A percentile compares a stretch with the other conserved stretches of the same genome.
phyloP scores from a whole-genome alignment of 1,140 invertebrate genomes.

The Habropoda laboriosa region DNA sequence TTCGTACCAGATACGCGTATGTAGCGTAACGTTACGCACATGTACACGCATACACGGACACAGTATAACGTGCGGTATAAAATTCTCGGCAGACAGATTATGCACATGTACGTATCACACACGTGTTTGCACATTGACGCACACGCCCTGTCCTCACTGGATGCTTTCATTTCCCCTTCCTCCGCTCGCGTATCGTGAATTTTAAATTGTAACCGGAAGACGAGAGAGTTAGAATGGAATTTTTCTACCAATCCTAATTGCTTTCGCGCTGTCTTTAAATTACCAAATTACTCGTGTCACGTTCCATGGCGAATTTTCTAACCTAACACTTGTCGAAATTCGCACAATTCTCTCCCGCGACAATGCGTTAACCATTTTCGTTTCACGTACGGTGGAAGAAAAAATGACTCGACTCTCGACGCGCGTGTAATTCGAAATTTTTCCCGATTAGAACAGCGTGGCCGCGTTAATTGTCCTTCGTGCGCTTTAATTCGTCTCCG shows the following conservation, averaged over 20 bases:
- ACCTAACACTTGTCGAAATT: too few species aligned
- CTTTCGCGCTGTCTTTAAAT: too few species aligned
- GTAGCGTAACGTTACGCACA: background rate
- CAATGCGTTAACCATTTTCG: background rate
- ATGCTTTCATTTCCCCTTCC: background rate
- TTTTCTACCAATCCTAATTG: too few species aligned
- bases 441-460: conserved; percentile 35
- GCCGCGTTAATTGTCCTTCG: conserved; percentile 66
- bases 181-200: background rate
- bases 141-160: background rate
- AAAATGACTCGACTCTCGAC: background rate
- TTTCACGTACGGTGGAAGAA: too few species aligned
- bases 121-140: background rate
- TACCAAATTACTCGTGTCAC: too few species aligned
- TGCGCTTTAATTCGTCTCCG: conserved; percentile 65
- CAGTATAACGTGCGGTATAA: background rate
- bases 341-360: too few species aligned
- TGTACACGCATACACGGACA: background rate
- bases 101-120: background rate
- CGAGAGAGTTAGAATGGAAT: background rate
- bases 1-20: background rate
- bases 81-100: background rate
- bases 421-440: conserved; percentile 14
- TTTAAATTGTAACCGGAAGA: background rate
- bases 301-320: too few species aligned